Percentiles rank a stretch among this genome's conserved stretches.
Conservation (phyloP, 2,888 invertebrate species). For the Drosophila lutescens region DNA sequence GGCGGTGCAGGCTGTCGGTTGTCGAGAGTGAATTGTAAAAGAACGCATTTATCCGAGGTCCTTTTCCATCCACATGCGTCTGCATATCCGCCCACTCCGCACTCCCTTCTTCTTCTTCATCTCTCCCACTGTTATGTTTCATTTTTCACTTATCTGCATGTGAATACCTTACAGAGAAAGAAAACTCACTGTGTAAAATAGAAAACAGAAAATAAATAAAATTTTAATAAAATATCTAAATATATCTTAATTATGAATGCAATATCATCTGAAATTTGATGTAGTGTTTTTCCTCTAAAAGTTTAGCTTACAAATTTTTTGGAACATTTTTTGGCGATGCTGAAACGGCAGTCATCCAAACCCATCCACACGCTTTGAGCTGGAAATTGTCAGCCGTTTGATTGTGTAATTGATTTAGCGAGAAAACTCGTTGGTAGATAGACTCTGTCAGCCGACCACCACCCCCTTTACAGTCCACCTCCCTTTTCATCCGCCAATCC, state of each 20-base stretch:
- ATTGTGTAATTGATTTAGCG: constrained; percentile 76
- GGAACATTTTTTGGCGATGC: background rate
- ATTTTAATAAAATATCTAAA: too few relatives aligned
- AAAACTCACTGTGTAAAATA: background rate
- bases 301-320: background rate
- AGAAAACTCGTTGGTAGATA: constrained; percentile 19
- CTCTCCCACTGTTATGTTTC: constrained; percentile 15
- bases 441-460: background rate
- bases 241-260: background rate
- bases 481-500: constrained; percentile 47
- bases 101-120: background rate
- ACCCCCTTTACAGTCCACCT: background rate
- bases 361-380: constrained; percentile 9
- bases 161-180: constrained; percentile 8
- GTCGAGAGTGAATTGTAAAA: constrained; percentile 15
- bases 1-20: background rate
- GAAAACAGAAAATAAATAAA: background rate
- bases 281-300: background rate
- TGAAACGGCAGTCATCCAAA: background rate
- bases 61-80: constrained; percentile 23
- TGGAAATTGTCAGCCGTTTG: constrained; percentile 69
- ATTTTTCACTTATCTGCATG: constrained; percentile 40
- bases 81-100: background rate
- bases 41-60: constrained; percentile 39
- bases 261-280: background rate